Percentiles rank a stretch among this genome's conserved stretches.
Evolutionary conservation across 2,797 vertebrate genomes (phyloP).

Genomic region (Crotalus adamanteus): DNA sequence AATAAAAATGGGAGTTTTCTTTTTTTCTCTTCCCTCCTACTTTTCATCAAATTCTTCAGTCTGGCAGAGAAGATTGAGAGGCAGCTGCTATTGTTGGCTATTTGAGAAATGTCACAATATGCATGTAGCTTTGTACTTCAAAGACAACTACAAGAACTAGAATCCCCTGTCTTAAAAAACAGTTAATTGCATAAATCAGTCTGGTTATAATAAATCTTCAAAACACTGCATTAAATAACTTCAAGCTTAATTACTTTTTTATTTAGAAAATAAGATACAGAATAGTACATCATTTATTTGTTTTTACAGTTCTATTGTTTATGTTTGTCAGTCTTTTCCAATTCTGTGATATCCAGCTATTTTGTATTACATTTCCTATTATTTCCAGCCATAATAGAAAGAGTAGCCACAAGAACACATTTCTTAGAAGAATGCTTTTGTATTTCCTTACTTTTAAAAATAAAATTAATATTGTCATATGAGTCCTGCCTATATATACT

Average conservation of each 20-base stretch:
- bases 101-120: neutral
- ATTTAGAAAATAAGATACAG: neutral
- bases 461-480: neutral
- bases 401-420: neutral
- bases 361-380: neutral
- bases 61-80: neutral
- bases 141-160: neutral
- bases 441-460: neutral
- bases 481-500: neutral
- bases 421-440: neutral
- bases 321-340: neutral
- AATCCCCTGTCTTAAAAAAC: neutral
- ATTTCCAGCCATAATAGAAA: neutral
- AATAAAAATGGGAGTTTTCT: neutral
- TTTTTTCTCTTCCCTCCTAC: neutral
- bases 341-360: neutral
- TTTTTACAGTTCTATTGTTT: neutral
- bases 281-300: neutral
- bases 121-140: constrained; percentile 1
- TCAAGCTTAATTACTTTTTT: neutral
- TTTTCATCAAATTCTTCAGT: neutral
- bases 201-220: neutral
- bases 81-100: neutral
- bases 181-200: neutral
- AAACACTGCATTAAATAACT: neutral